Evolutionary conservation across 2,888 invertebrate genomes (phyloP).

Genomic region (Eupeodes latifasciatus): DNA sequence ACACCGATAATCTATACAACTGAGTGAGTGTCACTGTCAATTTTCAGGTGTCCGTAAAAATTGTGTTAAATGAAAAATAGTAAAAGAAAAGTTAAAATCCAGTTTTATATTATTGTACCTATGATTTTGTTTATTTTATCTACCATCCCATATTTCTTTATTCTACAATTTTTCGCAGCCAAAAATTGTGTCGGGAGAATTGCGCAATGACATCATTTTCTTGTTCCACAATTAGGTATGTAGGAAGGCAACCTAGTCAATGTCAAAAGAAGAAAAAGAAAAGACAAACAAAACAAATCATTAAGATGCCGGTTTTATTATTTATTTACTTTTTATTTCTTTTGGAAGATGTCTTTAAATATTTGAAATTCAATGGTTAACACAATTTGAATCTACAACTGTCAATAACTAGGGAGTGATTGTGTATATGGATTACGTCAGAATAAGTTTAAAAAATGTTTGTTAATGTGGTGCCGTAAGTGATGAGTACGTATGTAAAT

Average conservation of each 20-base stretch:
- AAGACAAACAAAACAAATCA: slow-evolving; percentile 26
- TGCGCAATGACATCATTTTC: slow-evolving; percentile 64
- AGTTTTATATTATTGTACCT: background rate
- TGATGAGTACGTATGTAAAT: no score
- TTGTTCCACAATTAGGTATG: slow-evolving; percentile 13
- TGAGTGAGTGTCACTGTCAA: background rate
- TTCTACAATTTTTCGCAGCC: background rate
- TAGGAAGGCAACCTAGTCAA: background rate
- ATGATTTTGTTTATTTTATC: background rate
- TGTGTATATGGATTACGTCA: no score
- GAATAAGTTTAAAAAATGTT: no score
- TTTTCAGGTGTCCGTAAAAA: background rate
- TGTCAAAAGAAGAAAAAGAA: background rate
- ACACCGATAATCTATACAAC: background rate
- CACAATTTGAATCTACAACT: background rate
- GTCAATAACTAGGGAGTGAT: background rate
- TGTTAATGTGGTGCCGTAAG: no score
- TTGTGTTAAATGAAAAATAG: background rate
- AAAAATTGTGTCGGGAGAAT: background rate
- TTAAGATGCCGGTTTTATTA: slow-evolving; percentile 27
- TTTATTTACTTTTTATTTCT: slow-evolving; percentile 28
- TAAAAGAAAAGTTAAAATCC: background rate
- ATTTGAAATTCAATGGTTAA: slow-evolving; percentile 52
- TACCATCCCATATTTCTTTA: background rate
- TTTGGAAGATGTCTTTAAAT: slow-evolving; percentile 44